Evolutionary conservation across 2,113 vertebrate species (phyloP).

Genomic region (Antechinus stuartii): DNA sequence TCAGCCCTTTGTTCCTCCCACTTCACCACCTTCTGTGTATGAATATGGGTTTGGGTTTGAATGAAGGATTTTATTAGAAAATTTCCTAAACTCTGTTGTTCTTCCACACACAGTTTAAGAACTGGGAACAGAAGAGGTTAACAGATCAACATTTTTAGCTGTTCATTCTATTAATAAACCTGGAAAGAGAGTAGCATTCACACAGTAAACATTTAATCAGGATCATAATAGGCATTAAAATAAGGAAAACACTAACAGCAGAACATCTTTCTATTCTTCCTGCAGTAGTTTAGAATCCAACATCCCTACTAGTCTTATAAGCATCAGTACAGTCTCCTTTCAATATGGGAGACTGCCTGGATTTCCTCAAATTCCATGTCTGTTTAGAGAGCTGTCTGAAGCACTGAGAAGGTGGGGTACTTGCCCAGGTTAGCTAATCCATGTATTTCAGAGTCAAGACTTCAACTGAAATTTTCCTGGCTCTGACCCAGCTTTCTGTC

Average conservation of each 20-base stretch:
- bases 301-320: neutral
- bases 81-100: neutral
- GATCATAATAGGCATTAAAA: neutral
- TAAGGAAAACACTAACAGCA: neutral
- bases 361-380: neutral
- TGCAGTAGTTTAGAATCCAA: neutral
- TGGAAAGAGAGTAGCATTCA: neutral
- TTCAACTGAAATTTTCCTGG: neutral
- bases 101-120: neutral
- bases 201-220: neutral
- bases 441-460: neutral
- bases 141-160: neutral
- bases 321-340: neutral
- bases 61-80: neutral
- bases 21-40: neutral
- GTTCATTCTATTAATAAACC: neutral
- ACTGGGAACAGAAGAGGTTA: neutral
- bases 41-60: neutral
- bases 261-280: neutral
- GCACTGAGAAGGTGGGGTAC: neutral
- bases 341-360: neutral
- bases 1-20: too few relatives aligned
- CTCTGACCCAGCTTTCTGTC: neutral
- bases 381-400: neutral
- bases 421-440: neutral